Evolutionary conservation across 2,888 invertebrate genomes (phyloP), one percentile per base, ranked within the genome.

Genomic region (Perithous albicinctus): DNA sequence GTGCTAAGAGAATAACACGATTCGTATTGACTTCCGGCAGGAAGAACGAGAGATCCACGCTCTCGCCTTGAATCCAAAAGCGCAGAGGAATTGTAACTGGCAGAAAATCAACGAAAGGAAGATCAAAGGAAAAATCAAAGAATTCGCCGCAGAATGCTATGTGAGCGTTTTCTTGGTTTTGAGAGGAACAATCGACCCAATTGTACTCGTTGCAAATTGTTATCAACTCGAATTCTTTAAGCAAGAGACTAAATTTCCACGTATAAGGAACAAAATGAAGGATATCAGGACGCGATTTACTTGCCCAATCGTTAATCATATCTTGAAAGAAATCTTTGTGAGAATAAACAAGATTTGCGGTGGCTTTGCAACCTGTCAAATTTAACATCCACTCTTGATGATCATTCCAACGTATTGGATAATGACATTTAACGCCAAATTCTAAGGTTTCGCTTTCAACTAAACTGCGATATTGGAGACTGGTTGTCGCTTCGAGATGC

Each of bases 151-250:
- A 98, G 88, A 99, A 96, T 0, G 98, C 98, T 73, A 99, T 95
- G 91, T 98, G 98, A 93, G 98, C 96, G 93, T 99, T 99, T 93
- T 99, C 99, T 92, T 98, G 98, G 88, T 98, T 97, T 66, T 98
- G 97, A 29, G 98, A 98, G 73, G 98, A 98, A 89, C 99, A 99
- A 93, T 99, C 99, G 86, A 99, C 97, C 99, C 99, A 99, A 93
- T 99, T 99, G 93, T 97, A 97, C 91, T 99, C 98, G 93, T 99
- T 99, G 89, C 98, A 96, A 15, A 98, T 94, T 51, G 98, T 97
- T 0, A 99, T 95, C 15, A 99, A 94, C 93, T 99, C 99, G 93
- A 99, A 99, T 93, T 99, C 98, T 92, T 99, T 98, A 23, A 99
- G 93, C 7, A 97, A 94, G 81, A 99, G 94, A 82, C 96, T 97